Percentiles rank a stretch among this genome's conserved stretches.
Conservation (phyloP, 1,140 invertebrate genomes). For the Whitmania pigra region DNA sequence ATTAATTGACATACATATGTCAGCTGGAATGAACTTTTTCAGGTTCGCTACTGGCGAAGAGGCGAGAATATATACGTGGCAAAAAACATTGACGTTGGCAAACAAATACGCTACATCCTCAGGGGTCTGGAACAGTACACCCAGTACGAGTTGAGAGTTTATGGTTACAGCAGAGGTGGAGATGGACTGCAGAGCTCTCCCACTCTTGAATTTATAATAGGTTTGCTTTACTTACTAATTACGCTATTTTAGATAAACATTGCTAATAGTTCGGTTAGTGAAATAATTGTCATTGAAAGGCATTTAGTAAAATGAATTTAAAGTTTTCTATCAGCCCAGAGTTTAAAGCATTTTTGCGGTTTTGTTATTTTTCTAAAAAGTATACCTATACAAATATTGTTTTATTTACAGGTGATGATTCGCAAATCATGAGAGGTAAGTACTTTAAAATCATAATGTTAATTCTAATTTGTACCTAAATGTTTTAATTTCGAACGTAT, state of each 20-base stretch:
- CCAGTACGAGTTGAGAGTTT: slow-evolving; percentile 69
- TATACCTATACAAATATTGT: not conserved
- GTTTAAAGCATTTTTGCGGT: not conserved
- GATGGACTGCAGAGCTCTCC: slow-evolving; percentile 92
- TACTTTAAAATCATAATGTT: not conserved
- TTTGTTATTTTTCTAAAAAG: not conserved
- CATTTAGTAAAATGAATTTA: not conserved
- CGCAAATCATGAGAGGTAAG: slow-evolving; percentile 1
- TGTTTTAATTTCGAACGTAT: not conserved
- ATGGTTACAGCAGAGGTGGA: slow-evolving; percentile 82
- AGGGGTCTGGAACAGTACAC: slow-evolving; percentile 61
- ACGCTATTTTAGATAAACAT: not conserved
- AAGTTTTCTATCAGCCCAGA: too few species aligned
- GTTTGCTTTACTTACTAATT: slow-evolving; percentile 26
- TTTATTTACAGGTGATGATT: not conserved
- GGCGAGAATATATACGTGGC: slow-evolving; percentile 33
- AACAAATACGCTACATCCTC: slow-evolving; percentile 57
- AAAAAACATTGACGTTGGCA: slow-evolving; percentile 45
- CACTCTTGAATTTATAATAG: slow-evolving; percentile 56
- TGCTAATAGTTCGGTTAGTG: not conserved
- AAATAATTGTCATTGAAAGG: not conserved
- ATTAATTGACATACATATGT: too few species aligned
- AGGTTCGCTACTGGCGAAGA: slow-evolving; percentile 34
- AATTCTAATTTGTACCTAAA: not conserved
- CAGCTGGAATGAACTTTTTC: not conserved